A percentile compares a stretch with the other conserved stretches of the same genome.
Conservation (phyloP, 1,140 invertebrate genomes). For the Tetragonula clypearis region DNA sequence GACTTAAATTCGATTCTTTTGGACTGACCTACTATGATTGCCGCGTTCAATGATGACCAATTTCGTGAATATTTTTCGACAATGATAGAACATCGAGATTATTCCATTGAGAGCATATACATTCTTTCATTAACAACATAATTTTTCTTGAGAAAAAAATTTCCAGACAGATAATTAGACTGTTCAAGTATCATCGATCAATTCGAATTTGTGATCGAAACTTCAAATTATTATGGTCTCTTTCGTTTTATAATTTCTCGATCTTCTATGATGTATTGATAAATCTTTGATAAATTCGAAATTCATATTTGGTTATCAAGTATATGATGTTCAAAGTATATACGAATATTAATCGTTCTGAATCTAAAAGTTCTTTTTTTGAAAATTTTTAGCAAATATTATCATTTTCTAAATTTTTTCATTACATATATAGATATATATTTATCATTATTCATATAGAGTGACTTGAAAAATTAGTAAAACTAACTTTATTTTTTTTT, state of each 20-base stretch:
- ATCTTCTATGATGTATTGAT: not conserved
- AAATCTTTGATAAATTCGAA: no score
- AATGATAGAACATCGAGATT: not conserved
- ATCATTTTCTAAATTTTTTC: no score
- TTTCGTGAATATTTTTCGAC: not conserved
- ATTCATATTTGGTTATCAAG: no score
- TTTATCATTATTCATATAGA: no score
- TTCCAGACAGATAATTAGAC: not conserved
- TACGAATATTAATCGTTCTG: no score
- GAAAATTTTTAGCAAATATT: no score
- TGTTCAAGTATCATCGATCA: not conserved
- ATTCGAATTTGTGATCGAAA: not conserved
- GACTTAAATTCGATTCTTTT: conserved; percentile 41
- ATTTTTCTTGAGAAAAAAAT: not conserved
- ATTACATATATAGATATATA: no score
- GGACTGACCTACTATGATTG: conserved; percentile 43
- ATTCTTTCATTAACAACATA: not conserved
- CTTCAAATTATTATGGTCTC: not conserved
- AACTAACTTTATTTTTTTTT: no score
- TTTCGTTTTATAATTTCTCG: not conserved
- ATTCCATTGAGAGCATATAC: not conserved
- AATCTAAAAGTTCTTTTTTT: no score
- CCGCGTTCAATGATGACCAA: not conserved
- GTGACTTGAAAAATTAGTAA: no score
- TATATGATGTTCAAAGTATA: no score